Percentiles rank a stretch among this genome's conserved stretches.
These are phyloP conservation scores for Brachyhypopomus gauderio DNA, from an alignment of 2,113 vertebrate species.

Conservation along the genomic window DNA sequence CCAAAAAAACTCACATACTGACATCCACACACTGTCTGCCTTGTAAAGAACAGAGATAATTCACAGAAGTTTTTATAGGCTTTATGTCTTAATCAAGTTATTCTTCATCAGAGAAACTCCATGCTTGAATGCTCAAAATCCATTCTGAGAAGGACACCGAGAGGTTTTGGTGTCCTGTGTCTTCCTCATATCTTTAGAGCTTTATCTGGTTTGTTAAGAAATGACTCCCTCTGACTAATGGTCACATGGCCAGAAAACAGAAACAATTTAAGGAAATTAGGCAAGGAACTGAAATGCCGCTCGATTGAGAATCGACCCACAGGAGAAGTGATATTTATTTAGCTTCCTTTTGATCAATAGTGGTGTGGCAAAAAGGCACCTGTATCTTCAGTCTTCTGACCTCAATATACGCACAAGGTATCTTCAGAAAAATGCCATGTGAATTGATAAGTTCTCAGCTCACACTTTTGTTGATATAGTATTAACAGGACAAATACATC, in stretches of 20 bases:
- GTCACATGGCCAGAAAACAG: slow-evolving; percentile 13
- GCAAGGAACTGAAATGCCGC: slow-evolving; percentile 27
- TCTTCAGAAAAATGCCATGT: no score
- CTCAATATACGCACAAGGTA: background rate
- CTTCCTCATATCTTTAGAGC: background rate
- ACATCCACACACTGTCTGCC: no score
- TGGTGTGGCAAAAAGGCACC: background rate
- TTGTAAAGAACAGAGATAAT: no score
- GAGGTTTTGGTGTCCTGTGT: background rate
- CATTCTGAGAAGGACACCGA: background rate
- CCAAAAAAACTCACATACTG: no score
- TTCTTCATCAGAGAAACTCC: no score
- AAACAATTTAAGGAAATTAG: slow-evolving; percentile 14
- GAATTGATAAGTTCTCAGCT: no score
- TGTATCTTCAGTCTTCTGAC: background rate
- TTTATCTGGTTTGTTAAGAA: background rate
- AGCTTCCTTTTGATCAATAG: background rate
- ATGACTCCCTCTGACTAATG: background rate
- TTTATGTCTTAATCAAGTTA: no score
- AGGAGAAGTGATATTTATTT: background rate
- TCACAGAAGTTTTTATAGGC: background rate
- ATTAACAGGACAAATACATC: no score
- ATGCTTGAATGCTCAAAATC: background rate
- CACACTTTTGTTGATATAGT: no score
- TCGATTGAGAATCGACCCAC: slow-evolving; percentile 11